phyloP scores from a whole-genome alignment of 2,797 vertebrate species.

The Poliocrania exsul region DNA sequence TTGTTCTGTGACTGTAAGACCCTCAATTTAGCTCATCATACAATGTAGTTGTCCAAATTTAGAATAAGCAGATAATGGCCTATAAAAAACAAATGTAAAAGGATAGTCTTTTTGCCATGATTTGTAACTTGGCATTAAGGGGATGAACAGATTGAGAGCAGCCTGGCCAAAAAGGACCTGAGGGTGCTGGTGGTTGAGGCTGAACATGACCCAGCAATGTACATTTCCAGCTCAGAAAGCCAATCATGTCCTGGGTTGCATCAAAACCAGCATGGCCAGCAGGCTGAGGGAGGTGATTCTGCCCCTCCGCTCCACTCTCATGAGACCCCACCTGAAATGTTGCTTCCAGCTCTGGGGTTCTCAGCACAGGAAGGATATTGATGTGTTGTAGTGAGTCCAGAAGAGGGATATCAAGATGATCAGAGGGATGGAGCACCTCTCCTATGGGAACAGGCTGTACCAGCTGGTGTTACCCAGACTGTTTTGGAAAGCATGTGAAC shows the following conservation, averaged over 20 bases:
- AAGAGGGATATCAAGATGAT: background rate
- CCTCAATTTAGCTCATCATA: background rate
- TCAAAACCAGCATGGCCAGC: background rate
- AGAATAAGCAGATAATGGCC: background rate
- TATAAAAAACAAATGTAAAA: background rate
- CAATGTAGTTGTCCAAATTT: background rate
- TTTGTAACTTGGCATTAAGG: background rate
- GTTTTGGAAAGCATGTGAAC: background rate
- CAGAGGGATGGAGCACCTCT: background rate
- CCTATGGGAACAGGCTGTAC: background rate
- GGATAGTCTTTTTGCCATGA: background rate
- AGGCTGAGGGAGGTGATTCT: background rate
- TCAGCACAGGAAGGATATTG: background rate
- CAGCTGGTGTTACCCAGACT: background rate
- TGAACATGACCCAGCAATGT: background rate
- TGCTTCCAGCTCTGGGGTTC: background rate
- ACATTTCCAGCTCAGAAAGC: background rate
- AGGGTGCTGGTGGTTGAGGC: background rate
- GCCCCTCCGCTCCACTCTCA: background rate
- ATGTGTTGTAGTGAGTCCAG: rapidly evolving
- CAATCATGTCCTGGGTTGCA: background rate
- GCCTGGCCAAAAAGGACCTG: background rate
- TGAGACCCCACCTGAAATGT: background rate
- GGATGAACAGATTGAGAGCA: background rate
- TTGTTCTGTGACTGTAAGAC: background rate